These are phyloP conservation scores for Caloenas nicobarica DNA, from an alignment of 2,113 vertebrate species.

Conservation along the genomic window DNA sequence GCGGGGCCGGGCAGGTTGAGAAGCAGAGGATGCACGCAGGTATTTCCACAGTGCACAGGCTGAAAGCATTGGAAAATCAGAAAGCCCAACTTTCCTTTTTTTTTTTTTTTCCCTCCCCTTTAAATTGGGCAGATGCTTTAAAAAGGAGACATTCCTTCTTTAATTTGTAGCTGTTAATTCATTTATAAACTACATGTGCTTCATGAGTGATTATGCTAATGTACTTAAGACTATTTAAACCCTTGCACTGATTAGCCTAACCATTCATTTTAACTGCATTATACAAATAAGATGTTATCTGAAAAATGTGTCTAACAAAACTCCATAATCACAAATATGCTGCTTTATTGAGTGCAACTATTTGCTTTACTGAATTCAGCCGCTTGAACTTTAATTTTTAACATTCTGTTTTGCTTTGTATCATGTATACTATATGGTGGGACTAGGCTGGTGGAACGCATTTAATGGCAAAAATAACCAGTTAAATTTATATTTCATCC, in stretches of 20 bases:
- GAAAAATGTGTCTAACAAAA: slow-evolving; percentile 52
- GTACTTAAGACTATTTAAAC: slow-evolving; percentile 48
- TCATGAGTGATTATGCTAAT: slow-evolving; percentile 53
- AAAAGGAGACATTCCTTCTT: slow-evolving; percentile 39
- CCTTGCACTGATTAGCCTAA: slow-evolving; percentile 20
- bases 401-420: neutral
- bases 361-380: slow-evolving; percentile 41
- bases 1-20: neutral
- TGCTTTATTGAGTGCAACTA: slow-evolving; percentile 35
- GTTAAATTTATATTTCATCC: neutral
- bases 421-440: neutral
- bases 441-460: neutral
- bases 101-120: neutral
- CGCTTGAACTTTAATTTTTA: neutral
- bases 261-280: slow-evolving; percentile 52
- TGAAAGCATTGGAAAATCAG: neutral
- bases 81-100: neutral
- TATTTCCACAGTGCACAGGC: neutral
- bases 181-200: slow-evolving; percentile 53
- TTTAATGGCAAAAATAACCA: neutral
- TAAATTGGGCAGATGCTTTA: neutral
- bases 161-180: slow-evolving; percentile 40
- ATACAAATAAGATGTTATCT: slow-evolving; percentile 67
- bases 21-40: neutral
- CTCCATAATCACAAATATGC: slow-evolving; percentile 50